Conservation (phyloP, 2,113 vertebrate genomes). For the Brevimyrus niger region DNA sequence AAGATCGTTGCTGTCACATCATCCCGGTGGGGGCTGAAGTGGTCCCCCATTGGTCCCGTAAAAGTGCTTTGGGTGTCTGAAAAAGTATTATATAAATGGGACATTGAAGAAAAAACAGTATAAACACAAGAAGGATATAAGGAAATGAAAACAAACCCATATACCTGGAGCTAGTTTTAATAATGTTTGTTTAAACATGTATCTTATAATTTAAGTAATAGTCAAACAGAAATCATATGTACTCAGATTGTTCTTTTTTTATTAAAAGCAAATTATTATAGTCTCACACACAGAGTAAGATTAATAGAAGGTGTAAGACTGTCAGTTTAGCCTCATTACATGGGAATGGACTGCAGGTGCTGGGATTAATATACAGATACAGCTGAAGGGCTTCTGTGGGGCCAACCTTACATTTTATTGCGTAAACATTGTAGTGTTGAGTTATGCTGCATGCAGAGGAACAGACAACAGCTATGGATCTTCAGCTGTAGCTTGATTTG, state of each 20-base stretch:
- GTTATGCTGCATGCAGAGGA: not conserved
- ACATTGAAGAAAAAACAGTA: not conserved
- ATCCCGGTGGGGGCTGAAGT: not conserved
- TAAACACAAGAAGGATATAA: not conserved
- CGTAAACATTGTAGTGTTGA: not conserved
- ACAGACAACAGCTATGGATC: not conserved
- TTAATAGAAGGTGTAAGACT: not conserved
- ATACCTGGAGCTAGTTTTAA: not conserved
- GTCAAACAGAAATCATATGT: not conserved
- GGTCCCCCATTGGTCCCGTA: not conserved
- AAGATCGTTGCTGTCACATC: not conserved
- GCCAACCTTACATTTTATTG: not conserved
- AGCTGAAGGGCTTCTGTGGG: not conserved
- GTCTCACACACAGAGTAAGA: not conserved
- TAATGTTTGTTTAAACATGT: not conserved
- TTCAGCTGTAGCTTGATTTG: not conserved
- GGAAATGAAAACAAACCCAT: not conserved
- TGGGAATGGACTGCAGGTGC: not conserved
- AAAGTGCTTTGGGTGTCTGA: not conserved
- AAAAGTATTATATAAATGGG: not conserved
- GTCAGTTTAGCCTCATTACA: not conserved
- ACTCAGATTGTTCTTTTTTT: not conserved
- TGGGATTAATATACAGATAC: not conserved
- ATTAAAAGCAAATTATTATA: not conserved
- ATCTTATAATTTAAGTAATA: not conserved